These are phyloP conservation scores for Camponotus vicinus DNA, from an alignment of 1,140 invertebrate genomes.

Conservation along the genomic window DNA sequence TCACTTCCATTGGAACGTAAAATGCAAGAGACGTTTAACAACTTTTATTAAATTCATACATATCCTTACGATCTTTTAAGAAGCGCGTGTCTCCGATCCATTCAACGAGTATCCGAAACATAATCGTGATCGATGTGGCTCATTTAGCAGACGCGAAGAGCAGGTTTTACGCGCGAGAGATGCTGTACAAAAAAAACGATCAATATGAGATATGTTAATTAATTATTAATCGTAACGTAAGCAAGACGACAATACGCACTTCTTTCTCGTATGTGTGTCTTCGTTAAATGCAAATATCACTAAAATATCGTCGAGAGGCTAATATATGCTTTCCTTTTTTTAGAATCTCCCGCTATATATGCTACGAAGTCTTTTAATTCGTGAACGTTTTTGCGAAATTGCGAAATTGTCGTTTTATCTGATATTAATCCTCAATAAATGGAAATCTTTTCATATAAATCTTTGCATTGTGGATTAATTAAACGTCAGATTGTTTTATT, in stretches of 20 bases:
- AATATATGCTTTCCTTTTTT: conserved; percentile 18
- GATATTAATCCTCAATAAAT: background rate
- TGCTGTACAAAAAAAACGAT: background rate
- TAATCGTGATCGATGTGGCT: conserved; percentile 26
- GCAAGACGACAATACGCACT: background rate
- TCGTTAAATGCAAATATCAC: conserved; percentile 34
- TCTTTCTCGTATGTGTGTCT: background rate
- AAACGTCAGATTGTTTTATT: background rate
- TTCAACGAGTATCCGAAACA: conserved; percentile 4
- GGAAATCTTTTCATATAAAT: background rate
- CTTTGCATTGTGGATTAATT: conserved; percentile 3
- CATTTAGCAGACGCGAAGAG: background rate
- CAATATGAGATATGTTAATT: conserved; percentile 24
- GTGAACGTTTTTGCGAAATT: background rate
- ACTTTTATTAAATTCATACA: background rate
- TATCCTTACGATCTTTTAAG: background rate
- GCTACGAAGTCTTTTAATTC: background rate
- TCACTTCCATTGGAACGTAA: background rate
- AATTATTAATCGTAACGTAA: conserved; percentile 21
- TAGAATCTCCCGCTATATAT: background rate
- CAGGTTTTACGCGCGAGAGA: background rate
- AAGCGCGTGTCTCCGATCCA: background rate
- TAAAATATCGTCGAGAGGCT: background rate
- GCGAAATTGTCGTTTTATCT: background rate
- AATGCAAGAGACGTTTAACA: background rate